Evolutionary conservation across 2,888 invertebrate species (phyloP), one percentile per base, ranked within the genome.

Genomic region (Labia minor): DNA sequence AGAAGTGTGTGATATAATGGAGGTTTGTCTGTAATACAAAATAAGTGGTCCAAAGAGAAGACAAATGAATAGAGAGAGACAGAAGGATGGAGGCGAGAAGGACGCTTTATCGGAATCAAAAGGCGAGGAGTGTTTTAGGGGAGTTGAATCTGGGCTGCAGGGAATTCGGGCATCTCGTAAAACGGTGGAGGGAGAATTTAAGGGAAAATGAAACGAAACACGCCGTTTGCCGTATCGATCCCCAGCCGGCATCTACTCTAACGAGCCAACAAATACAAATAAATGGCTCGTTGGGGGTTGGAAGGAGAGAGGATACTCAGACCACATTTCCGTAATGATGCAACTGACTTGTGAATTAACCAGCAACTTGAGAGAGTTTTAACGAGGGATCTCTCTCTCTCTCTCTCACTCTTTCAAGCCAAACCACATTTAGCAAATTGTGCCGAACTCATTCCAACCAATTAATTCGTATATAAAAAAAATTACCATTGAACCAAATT

Each of bases 271-370:
- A 49, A 49, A 49, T 49, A 16, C n/a, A 49, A 26, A 26, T 26
- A 26, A 26, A 26, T 26, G n/a, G 49, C 14, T 49, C 33, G 6
- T 6, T 33, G 33, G 11, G 33, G 33, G 33, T 8, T 6, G 33
- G 49, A n/a, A 14, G 16, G 49, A 3, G 49, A 14, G 49, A 14
- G 49, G 49, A 49, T 16, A 49, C 16, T n/a, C 49, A 49, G 4
- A 26, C 26, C 26, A 26, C 26, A 26, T 26, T 49, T 16, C 49
- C 49, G n/a, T 49, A 49, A 49, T 49, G 49, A 49, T 49, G 49
- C 49, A 49, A 49, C 49, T 49, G n/a, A 49, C 49, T 49, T 49
- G 49, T 49, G 49, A 49, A 49, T 49, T 49, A 49, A 49, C 49
- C 49, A 49, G 16, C 49, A 49, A 49, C 49, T 49, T 49, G 49